Conservation (phyloP, 2,113 vertebrate species). For the Macaca mulatta region DNA sequence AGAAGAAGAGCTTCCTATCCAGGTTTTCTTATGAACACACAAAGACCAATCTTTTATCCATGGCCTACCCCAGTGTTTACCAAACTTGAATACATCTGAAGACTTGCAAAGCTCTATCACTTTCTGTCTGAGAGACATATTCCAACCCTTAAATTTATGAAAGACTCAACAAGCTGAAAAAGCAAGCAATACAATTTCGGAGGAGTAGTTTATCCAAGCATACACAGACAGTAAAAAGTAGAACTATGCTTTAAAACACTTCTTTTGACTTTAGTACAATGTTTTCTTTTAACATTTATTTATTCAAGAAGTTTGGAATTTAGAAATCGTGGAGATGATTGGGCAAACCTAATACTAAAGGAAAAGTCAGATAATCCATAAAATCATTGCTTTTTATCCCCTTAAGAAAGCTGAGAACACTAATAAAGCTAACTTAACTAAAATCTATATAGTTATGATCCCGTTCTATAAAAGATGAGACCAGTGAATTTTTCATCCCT, state of each 20-base stretch:
- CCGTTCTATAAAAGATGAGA: neutral
- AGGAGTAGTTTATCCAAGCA: neutral
- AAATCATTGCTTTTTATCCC: neutral
- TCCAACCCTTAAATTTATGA: neutral
- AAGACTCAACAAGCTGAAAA: neutral
- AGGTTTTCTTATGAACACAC: neutral
- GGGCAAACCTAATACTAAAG: neutral
- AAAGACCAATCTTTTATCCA: neutral
- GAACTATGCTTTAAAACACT: neutral
- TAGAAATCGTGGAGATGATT: neutral
- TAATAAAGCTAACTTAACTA: neutral
- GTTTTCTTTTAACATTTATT: neutral
- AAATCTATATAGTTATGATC: neutral
- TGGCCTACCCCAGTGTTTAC: neutral
- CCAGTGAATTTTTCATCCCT: neutral
- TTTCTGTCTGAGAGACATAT: neutral
- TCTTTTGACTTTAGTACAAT: neutral
- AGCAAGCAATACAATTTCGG: no score
- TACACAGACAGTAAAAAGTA: neutral
- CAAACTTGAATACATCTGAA: neutral
- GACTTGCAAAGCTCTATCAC: neutral
- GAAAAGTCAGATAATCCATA: neutral
- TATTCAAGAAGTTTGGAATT: neutral
- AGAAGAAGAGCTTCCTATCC: neutral
- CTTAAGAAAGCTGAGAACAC: neutral